Evolutionary conservation across 1,140 invertebrate species (phyloP).

Genomic region (Zaprionus vittiger): DNA sequence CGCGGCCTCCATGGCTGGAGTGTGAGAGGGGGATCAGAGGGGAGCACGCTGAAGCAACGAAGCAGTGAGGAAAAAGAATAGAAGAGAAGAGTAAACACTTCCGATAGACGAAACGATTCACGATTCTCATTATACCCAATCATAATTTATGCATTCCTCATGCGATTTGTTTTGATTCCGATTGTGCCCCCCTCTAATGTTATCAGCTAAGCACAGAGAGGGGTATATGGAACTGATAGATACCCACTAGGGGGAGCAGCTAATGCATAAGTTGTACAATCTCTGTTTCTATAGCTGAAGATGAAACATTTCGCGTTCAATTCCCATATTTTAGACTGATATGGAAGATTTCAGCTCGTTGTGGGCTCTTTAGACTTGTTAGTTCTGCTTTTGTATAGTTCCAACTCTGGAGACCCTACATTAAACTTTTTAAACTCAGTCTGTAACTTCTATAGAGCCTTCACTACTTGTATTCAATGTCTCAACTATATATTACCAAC

Average conservation of each 20-base stretch:
- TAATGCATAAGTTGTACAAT: too few species aligned
- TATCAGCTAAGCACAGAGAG: neutral
- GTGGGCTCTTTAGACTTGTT: too few species aligned
- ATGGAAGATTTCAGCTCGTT: too few species aligned
- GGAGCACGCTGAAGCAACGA: neutral
- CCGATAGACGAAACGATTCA: constrained; percentile 37
- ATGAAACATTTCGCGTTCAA: too few species aligned
- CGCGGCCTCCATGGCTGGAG: neutral
- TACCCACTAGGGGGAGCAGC: neutral
- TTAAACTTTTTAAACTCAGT: too few species aligned
- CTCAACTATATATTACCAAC: too few species aligned
- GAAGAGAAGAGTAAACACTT: constrained; percentile 28
- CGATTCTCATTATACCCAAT: constrained; percentile 54
- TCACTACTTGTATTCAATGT: too few species aligned
- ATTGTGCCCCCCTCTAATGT: neutral
- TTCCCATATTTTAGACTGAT: too few species aligned
- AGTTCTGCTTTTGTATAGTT: too few species aligned
- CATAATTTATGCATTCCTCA: constrained; percentile 60
- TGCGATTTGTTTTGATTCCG: constrained; percentile 43
- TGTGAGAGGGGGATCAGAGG: neutral
- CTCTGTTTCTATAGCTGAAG: too few species aligned
- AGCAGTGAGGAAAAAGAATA: neutral
- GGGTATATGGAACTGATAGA: neutral
- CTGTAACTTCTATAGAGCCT: too few species aligned
- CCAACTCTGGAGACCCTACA: too few species aligned